A percentile compares a stretch with the other conserved stretches of the same genome.
phyloP scores from a whole-genome alignment of 2,797 vertebrate species.

The Psittacula echo region DNA sequence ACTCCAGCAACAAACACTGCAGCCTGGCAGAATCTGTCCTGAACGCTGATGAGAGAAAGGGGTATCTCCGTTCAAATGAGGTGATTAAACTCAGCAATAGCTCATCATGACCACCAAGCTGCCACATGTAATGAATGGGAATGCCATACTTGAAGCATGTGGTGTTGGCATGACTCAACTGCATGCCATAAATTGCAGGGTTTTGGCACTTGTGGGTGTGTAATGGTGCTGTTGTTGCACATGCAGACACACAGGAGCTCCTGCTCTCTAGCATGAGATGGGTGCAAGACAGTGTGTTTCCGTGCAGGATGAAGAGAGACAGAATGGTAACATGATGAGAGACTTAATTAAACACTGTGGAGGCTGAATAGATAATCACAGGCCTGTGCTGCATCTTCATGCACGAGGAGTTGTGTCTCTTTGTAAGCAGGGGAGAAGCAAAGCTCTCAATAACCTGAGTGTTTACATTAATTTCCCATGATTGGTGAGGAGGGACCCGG shows the following conservation, averaged over 20 bases:
- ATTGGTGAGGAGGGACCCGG: neutral
- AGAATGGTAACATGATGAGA: neutral
- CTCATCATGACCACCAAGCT: rapidly evolving
- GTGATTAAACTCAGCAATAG: neutral
- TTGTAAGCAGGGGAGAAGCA: neutral
- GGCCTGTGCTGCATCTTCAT: neutral
- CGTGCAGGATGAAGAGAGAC: neutral
- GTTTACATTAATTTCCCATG: neutral
- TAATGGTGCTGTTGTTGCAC: neutral
- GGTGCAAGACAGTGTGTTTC: neutral
- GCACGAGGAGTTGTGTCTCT: neutral
- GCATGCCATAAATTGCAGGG: rapidly evolving
- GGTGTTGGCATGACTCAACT: neutral
- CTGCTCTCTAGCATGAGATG: neutral
- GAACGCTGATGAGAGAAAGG: rapidly evolving
- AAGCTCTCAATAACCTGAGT: neutral
- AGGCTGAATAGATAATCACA: neutral
- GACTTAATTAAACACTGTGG: neutral
- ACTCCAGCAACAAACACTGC: neutral
- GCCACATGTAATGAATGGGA: neutral
- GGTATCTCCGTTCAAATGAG: neutral
- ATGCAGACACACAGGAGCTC: neutral
- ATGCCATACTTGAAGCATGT: rapidly evolving
- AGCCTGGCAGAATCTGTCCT: neutral
- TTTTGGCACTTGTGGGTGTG: neutral